Evolutionary conservation across 2,888 invertebrate species (phyloP).

Genomic region (Rotaria macrura): DNA sequence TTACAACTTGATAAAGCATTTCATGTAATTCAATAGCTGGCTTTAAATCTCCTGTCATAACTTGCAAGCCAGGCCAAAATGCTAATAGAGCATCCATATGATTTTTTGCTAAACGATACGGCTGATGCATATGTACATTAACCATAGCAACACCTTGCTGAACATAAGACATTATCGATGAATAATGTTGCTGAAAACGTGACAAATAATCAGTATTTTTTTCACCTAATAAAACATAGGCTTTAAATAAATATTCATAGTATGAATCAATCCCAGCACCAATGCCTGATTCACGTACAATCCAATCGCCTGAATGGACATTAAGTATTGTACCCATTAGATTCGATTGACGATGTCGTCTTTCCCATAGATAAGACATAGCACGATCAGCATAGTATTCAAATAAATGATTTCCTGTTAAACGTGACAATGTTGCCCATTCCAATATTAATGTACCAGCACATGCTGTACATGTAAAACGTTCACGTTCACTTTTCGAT

Average conservation of each 20-base stretch:
- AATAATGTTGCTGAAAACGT: slow-evolving; percentile 63
- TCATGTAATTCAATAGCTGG: slow-evolving; percentile 98
- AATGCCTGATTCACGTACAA: slow-evolving; percentile 85
- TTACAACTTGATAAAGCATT: slow-evolving; percentile 97
- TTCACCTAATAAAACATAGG: slow-evolving; percentile 80
- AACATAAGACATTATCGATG: slow-evolving; percentile 89
- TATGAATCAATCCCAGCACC: slow-evolving; percentile 99
- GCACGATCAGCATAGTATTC: slow-evolving; percentile 84
- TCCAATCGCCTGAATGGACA: slow-evolving; percentile 93
- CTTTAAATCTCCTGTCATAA: slow-evolving; percentile 71
- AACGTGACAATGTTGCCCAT: slow-evolving; percentile 83
- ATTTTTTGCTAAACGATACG: slow-evolving; percentile 80
- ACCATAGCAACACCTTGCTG: slow-evolving; percentile 55
- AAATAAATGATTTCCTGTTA: slow-evolving; percentile 76
- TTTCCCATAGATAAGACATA: slow-evolving; percentile 91
- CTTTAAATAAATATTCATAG: slow-evolving; percentile 58
- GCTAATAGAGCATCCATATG: slow-evolving; percentile 94
- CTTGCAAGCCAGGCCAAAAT: slow-evolving; percentile 95
- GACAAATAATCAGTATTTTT: slow-evolving; percentile 50
- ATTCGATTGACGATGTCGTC: slow-evolving; percentile 77
- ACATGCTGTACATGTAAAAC: slow-evolving; percentile 93
- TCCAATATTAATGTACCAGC: slow-evolving; percentile 94
- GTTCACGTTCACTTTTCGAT: slow-evolving; percentile 43
- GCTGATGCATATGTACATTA: slow-evolving; percentile 82
- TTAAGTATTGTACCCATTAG: slow-evolving; percentile 93